Percentiles rank a stretch among this genome's conserved stretches.
Conservation (phyloP, 1,140 invertebrate genomes). For the Dryas iulia region DNA sequence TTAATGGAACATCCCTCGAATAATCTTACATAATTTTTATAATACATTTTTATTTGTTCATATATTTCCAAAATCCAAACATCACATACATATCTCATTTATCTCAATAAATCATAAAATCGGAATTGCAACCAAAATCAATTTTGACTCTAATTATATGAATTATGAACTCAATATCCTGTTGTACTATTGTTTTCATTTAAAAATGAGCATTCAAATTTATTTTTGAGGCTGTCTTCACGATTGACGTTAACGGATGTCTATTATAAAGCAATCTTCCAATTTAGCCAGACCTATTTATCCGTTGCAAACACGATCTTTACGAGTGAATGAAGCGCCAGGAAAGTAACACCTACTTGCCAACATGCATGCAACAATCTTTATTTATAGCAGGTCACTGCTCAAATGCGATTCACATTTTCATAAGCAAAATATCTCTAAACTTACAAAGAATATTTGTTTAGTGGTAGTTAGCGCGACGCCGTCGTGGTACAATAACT, state of each 20-base stretch:
- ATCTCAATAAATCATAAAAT: too few species aligned
- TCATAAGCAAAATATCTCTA: background rate
- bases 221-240: background rate
- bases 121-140: too few species aligned
- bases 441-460: background rate
- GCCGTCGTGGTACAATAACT: too few species aligned
- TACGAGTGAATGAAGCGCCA: conserved; percentile 39
- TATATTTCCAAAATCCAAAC: too few species aligned
- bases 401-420: conserved; percentile 14
- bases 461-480: too few species aligned
- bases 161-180: too few species aligned
- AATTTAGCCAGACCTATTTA: conserved; percentile 19
- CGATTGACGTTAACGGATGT: conserved; percentile 6
- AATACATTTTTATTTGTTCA: too few species aligned
- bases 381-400: conserved; percentile 27
- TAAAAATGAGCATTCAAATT: background rate
- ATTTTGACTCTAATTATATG: too few species aligned
- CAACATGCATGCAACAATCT: conserved; percentile 37
- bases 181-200: too few species aligned
- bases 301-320: conserved; percentile 32
- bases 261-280: background rate
- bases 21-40: too few species aligned
- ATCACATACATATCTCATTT: too few species aligned
- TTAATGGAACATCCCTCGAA: too few species aligned
- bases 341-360: conserved; percentile 41